These are phyloP conservation scores for Papilio demoleus DNA, from an alignment of 2,888 invertebrate genomes.

Conservation along the genomic window DNA sequence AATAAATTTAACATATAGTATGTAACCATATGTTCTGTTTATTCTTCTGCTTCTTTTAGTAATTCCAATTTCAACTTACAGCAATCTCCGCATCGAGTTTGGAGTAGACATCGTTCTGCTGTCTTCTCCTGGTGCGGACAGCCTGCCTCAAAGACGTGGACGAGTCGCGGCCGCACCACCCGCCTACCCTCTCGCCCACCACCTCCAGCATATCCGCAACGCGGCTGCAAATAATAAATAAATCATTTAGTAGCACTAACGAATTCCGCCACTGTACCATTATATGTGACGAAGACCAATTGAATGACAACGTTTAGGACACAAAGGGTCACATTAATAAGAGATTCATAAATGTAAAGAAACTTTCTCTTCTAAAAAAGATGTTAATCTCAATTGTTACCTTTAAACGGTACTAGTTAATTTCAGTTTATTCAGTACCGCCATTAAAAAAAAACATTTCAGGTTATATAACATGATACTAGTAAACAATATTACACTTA, in stretches of 20 bases:
- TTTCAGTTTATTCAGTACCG: too few species aligned
- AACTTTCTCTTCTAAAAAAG: too few species aligned
- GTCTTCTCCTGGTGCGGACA: slow-evolving; percentile 63
- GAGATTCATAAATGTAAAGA: too few species aligned
- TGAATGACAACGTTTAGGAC: neutral
- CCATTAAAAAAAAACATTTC: too few species aligned
- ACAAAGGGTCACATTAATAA: neutral
- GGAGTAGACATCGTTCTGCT: slow-evolving; percentile 62
- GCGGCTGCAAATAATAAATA: slow-evolving; percentile 61
- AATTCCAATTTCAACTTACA: slow-evolving; percentile 54
- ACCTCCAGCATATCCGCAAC: slow-evolving; percentile 83
- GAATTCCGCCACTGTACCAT: neutral
- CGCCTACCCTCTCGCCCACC: slow-evolving; percentile 80
- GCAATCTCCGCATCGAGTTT: slow-evolving; percentile 67
- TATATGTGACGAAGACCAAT: neutral
- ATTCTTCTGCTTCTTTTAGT: too few species aligned
- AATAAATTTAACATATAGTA: too few species aligned
- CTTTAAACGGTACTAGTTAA: too few species aligned
- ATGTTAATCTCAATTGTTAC: too few species aligned
- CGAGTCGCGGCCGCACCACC: slow-evolving; percentile 75
- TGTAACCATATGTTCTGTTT: too few species aligned
- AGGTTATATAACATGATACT: too few species aligned
- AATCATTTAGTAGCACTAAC: neutral
- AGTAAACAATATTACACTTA: too few species aligned
- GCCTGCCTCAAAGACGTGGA: slow-evolving; percentile 67